These are phyloP conservation scores for Aphelenchoides besseyi DNA, from an alignment of 1,140 invertebrate species.

Conservation along the genomic window DNA sequence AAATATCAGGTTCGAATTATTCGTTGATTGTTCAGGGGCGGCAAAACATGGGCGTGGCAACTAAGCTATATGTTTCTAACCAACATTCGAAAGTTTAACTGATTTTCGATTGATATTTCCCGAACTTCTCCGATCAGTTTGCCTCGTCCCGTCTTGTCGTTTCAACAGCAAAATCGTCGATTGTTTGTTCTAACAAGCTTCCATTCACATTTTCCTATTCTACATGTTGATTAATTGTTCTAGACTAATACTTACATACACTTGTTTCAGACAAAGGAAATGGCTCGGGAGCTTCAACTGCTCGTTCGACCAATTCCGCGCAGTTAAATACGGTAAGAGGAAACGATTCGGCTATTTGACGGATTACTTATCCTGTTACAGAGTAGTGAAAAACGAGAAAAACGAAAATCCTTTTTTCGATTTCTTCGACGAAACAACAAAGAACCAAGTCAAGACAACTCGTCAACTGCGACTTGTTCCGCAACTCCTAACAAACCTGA, in stretches of 20 bases:
- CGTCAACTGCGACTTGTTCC: not conserved
- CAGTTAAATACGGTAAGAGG: constrained; percentile 15
- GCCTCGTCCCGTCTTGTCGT: not conserved
- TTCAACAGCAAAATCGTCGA: not conserved
- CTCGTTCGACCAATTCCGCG: constrained; percentile 14
- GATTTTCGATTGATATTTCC: too few species aligned
- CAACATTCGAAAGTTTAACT: not conserved
- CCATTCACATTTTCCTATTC: not conserved
- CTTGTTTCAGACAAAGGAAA: too few species aligned
- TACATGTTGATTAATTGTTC: not conserved
- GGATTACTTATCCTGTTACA: not conserved
- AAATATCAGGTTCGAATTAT: too few species aligned
- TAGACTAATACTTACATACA: too few species aligned
- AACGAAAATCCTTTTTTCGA: constrained; percentile 17
- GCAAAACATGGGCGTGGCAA: not conserved
- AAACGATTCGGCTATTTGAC: not conserved
- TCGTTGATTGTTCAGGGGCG: too few species aligned
- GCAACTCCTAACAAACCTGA: constrained; percentile 1
- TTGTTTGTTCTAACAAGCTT: not conserved
- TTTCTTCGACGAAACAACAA: constrained; percentile 23
- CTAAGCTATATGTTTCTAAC: not conserved
- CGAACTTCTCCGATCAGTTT: too few species aligned
- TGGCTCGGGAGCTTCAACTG: not conserved
- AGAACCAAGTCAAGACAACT: constrained; percentile 13
- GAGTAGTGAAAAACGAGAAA: constrained; percentile 16